These are phyloP conservation scores for Pseudoips prasinana DNA, from an alignment of 2,888 invertebrate genomes.

Conservation along the genomic window DNA sequence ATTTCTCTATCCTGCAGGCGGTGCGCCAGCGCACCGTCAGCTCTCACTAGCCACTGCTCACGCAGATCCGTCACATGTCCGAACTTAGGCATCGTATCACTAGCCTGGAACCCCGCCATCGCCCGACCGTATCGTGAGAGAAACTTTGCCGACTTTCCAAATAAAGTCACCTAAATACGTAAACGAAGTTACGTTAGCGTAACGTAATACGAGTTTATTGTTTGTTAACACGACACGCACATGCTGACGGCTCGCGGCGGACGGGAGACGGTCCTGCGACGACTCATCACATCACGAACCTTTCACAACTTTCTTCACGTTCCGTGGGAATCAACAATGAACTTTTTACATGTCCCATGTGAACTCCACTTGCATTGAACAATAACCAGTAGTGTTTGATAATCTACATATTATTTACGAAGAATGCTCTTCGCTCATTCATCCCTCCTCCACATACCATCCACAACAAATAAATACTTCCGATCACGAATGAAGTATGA, in stretches of 20 bases:
- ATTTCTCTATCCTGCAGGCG: conserved; percentile 76
- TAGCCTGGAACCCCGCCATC: conserved; percentile 69
- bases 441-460: conserved; percentile 46
- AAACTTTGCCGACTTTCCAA: conserved; percentile 37
- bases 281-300: conserved; percentile 25
- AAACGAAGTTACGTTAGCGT: conserved; percentile 32
- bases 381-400: conserved; percentile 61
- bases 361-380: conserved; percentile 60
- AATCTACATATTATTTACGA: conserved; percentile 53
- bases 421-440: conserved; percentile 39
- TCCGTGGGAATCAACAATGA: conserved; percentile 59
- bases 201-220: conserved; percentile 38
- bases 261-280: not conserved
- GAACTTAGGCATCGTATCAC: conserved; percentile 74
- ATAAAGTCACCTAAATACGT: conserved; percentile 29
- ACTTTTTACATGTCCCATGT: conserved; percentile 66
- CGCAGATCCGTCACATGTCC: conserved; percentile 74
- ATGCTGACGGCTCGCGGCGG: conserved; percentile 35
- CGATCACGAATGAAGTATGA: conserved; percentile 1
- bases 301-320: conserved; percentile 66
- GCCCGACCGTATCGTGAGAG: conserved; percentile 37
- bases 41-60: conserved; percentile 74
- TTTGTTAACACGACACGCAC: conserved; percentile 37
- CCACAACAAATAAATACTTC: conserved; percentile 18
- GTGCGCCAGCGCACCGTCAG: conserved; percentile 74